Evolutionary conservation across 1,140 invertebrate genomes (phyloP).

Genomic region (Rhynchophorus ferrugineus): DNA sequence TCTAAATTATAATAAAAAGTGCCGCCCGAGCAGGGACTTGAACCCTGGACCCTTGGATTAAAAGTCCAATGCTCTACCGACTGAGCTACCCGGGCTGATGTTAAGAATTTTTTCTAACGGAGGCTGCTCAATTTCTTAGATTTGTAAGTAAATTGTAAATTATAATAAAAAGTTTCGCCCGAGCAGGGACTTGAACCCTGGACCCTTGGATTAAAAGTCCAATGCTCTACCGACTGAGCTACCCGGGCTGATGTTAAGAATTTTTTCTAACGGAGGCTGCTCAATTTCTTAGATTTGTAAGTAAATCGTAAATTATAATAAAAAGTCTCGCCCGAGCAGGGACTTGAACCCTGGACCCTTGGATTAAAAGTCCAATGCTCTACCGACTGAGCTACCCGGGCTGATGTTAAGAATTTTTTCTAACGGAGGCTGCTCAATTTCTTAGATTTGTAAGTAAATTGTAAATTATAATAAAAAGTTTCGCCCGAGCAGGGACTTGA

Average conservation of each 20-base stretch:
- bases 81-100: conserved; percentile 68
- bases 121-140: too few species aligned
- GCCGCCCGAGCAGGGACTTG: conserved; percentile 68
- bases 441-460: too few species aligned
- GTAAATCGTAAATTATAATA: too few species aligned
- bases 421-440: too few species aligned
- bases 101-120: too few species aligned
- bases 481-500: conserved; percentile 72
- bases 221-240: conserved; percentile 73
- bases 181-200: conserved; percentile 74
- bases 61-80: conserved; percentile 71
- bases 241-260: too few species aligned
- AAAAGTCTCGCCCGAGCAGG: conserved; percentile 59
- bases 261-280: too few species aligned
- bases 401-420: too few species aligned
- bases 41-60: conserved; percentile 71
- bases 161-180: conserved; percentile 49
- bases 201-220: conserved; percentile 73
- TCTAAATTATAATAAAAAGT: conserved; percentile 14
- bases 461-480: too few species aligned
- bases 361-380: conserved; percentile 73
- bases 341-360: conserved; percentile 72
- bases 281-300: too few species aligned
- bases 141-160: too few species aligned
- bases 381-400: conserved; percentile 73